A percentile compares a stretch with the other conserved stretches of the same genome.
Conservation (phyloP, 2,113 vertebrate species). For the Sceloporus undulatus region DNA sequence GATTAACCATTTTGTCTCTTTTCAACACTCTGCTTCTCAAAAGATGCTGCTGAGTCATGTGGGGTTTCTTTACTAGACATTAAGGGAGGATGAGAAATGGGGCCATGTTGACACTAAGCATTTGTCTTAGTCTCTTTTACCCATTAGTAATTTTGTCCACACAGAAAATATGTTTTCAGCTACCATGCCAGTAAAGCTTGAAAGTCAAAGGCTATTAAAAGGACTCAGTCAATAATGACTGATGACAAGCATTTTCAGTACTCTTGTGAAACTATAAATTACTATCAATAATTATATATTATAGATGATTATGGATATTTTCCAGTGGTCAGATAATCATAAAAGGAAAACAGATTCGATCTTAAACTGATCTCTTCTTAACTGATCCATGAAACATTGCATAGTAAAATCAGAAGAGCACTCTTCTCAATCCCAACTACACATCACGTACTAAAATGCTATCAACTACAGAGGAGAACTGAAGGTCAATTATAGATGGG, state of each 20-base stretch:
- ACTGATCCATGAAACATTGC: slow-evolving; percentile 40
- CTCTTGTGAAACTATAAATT: slow-evolving; percentile 30
- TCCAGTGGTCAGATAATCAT: slow-evolving; percentile 2
- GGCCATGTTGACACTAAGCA: too few relatives aligned
- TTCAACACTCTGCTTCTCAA: too few relatives aligned
- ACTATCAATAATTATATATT: slow-evolving; percentile 22
- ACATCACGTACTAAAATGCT: neutral
- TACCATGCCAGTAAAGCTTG: neutral
- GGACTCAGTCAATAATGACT: slow-evolving; percentile 16
- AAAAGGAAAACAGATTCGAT: slow-evolving; percentile 10
- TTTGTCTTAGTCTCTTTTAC: neutral
- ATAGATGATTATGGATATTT: slow-evolving; percentile 21
- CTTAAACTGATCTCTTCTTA: slow-evolving; percentile 26
- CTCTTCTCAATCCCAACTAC: slow-evolving; percentile 9
- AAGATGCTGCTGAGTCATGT: too few relatives aligned
- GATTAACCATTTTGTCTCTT: too few relatives aligned
- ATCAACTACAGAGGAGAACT: slow-evolving; percentile 30
- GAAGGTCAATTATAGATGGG: slow-evolving; percentile 27
- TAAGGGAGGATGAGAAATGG: too few relatives aligned
- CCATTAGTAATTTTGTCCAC: slow-evolving; percentile 2
- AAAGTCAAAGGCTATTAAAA: slow-evolving; percentile 19
- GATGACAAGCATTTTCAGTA: slow-evolving; percentile 22
- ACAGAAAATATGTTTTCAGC: slow-evolving; percentile 1
- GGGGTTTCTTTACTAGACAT: too few relatives aligned
- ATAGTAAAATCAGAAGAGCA: slow-evolving; percentile 31